Evolutionary conservation across 2,113 vertebrate species (phyloP).

Genomic region (Amblyopsis rosae): DNA sequence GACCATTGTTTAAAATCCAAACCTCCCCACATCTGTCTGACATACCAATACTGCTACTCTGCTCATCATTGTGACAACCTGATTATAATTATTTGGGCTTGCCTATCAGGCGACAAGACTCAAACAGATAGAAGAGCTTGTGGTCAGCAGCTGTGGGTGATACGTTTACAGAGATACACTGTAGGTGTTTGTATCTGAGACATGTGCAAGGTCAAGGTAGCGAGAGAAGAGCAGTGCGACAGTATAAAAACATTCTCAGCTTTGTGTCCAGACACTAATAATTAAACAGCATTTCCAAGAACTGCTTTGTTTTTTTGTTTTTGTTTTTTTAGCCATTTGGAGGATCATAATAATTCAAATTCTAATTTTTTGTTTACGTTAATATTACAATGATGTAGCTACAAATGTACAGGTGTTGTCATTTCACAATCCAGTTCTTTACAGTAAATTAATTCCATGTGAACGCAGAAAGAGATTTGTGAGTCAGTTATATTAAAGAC

Average conservation of each 20-base stretch:
- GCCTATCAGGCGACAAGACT: neutral
- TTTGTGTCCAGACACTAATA: constrained; percentile 1
- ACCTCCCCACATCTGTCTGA: neutral
- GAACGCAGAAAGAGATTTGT: constrained; percentile 36
- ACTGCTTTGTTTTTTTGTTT: neutral
- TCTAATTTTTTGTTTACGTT: neutral
- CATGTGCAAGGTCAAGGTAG: constrained; percentile 36
- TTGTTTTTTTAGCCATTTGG: neutral
- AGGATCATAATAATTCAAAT: neutral
- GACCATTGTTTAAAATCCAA: neutral
- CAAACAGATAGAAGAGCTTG: neutral
- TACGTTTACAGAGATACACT: neutral
- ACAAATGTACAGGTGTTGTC: neutral
- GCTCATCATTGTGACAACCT: neutral
- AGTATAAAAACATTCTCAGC: constrained; percentile 21
- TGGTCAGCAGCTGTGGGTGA: neutral
- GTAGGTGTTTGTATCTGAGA: constrained; percentile 9
- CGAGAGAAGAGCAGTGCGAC: neutral
- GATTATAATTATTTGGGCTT: neutral
- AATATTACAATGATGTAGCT: neutral
- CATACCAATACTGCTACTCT: neutral
- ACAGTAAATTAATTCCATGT: neutral
- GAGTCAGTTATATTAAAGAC: constrained; percentile 25
- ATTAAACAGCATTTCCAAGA: neutral
- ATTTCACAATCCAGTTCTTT: neutral